Percentiles rank a stretch among this genome's conserved stretches.
These are phyloP conservation scores for Lepidocolaptes lacrymiger DNA, from an alignment of 2,797 vertebrate genomes.

Conservation along the genomic window DNA sequence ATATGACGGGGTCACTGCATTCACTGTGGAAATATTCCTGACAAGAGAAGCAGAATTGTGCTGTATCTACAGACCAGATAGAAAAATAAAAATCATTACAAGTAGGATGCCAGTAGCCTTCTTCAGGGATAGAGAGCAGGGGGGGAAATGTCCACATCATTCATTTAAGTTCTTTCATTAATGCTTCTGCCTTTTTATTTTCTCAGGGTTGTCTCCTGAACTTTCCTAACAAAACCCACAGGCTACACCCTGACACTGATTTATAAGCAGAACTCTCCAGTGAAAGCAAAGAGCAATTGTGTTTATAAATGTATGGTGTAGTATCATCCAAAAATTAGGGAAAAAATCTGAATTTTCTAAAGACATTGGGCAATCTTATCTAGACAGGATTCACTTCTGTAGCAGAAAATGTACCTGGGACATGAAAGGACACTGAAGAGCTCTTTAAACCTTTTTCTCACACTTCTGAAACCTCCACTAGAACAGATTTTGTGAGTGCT, in stretches of 20 bases:
- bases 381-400: neutral
- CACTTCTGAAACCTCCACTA: neutral
- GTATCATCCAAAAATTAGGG: neutral
- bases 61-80: neutral
- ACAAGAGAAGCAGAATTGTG: neutral
- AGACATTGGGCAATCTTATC: neutral
- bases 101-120: neutral
- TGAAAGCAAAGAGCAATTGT: neutral
- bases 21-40: neutral
- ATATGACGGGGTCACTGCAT: neutral
- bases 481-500: neutral
- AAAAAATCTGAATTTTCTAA: neutral
- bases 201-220: neutral
- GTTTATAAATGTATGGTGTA: neutral
- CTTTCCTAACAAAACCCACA: neutral
- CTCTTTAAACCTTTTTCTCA: neutral
- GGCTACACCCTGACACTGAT: constrained; percentile 20
- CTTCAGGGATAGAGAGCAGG: neutral
- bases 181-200: neutral
- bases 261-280: neutral
- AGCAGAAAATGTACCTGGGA: neutral
- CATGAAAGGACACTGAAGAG: neutral
- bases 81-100: neutral
- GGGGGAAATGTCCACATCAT: neutral
- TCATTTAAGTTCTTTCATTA: constrained; percentile 21